These are phyloP conservation scores for Gymnothorax javanicus DNA, from an alignment of 2,797 vertebrate species.

Conservation along the genomic window DNA sequence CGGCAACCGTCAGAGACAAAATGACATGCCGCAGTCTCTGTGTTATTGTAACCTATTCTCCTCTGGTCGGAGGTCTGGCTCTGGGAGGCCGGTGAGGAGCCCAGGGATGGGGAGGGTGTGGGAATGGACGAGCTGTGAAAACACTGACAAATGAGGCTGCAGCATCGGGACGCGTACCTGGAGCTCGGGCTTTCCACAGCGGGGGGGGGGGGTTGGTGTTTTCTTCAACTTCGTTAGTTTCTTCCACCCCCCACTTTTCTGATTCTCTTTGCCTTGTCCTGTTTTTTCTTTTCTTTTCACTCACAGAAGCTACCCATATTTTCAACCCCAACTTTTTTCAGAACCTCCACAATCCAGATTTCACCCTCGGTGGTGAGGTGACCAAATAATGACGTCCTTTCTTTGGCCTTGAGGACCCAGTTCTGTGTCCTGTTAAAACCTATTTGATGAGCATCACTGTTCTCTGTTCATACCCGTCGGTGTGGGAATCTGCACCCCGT, in stretches of 20 bases:
- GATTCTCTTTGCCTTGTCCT: slow-evolving; percentile 71
- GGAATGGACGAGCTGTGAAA: slow-evolving; percentile 10
- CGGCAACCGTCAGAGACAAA: slow-evolving; percentile 74
- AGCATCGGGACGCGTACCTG: slow-evolving; percentile 2
- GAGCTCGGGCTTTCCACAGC: slow-evolving; percentile 3
- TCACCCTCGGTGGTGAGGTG: not conserved
- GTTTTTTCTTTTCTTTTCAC: slow-evolving; percentile 62
- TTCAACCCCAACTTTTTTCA: slow-evolving; percentile 36
- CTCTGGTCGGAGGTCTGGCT: slow-evolving; percentile 44
- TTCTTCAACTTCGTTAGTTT: not conserved
- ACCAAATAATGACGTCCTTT: not conserved
- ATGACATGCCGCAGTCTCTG: slow-evolving; percentile 71
- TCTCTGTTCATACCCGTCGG: not conserved
- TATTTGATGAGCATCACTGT: not conserved
- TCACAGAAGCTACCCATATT: slow-evolving; percentile 70
- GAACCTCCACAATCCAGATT: slow-evolving; percentile 32
- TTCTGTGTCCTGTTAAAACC: not conserved
- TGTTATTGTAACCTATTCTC: slow-evolving; percentile 81
- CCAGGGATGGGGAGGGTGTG: slow-evolving; percentile 16
- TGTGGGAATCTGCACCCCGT: not conserved
- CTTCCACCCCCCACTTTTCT: slow-evolving; percentile 25
- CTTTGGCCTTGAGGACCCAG: not conserved
- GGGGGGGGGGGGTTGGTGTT: not conserved
- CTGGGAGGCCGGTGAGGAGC: slow-evolving; percentile 45
- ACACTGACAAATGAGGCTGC: not conserved